These are phyloP conservation scores for Regulus satrapa DNA, from an alignment of 2,113 vertebrate species.

Conservation along the genomic window DNA sequence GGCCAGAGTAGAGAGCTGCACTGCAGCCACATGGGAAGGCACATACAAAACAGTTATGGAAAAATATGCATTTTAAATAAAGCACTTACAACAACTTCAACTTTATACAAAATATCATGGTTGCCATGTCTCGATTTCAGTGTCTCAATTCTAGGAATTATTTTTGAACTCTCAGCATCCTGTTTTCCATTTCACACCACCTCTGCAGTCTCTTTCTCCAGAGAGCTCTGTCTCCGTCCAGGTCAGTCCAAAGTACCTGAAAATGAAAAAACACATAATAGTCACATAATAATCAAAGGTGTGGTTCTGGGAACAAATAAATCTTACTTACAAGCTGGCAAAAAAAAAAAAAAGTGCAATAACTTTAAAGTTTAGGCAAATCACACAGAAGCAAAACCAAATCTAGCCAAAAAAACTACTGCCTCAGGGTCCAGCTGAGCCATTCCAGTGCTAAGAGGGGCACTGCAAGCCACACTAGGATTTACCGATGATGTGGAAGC, in stretches of 20 bases:
- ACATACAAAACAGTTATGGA: background rate
- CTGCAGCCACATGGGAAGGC: background rate
- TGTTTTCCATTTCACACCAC: background rate
- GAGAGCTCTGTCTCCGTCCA: background rate
- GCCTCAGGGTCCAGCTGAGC: background rate
- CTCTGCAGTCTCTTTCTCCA: background rate
- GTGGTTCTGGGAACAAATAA: background rate
- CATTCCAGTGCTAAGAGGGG: background rate
- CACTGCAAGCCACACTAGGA: background rate
- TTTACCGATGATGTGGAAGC: background rate
- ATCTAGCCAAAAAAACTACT: background rate
- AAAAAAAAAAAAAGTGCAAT: background rate
- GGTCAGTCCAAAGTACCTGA: conserved; percentile 74
- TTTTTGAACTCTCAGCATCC: background rate
- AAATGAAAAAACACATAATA: background rate
- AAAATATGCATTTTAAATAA: conserved; percentile 38
- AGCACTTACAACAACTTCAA: background rate
- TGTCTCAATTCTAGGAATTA: background rate
- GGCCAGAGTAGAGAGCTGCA: background rate
- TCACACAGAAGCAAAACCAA: background rate
- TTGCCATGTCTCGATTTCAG: background rate
- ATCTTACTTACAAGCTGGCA: background rate
- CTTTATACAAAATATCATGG: conserved; percentile 1
- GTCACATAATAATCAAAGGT: background rate
- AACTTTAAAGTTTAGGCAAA: background rate